These are phyloP conservation scores for Luffia ferchaultella DNA, from an alignment of 2,888 invertebrate species.

Conservation along the genomic window DNA sequence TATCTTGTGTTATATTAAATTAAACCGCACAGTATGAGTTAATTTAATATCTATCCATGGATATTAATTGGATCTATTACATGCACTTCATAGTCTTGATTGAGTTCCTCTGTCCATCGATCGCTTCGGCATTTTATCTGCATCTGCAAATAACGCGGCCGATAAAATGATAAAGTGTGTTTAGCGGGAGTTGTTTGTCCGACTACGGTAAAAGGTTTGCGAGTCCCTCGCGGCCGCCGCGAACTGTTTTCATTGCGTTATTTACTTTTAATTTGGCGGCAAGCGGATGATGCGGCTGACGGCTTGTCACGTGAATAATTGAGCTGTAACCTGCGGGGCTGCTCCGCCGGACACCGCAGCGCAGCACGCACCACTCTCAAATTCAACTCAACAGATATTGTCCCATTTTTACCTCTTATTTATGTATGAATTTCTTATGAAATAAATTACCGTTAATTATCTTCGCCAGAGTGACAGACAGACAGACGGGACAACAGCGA, in stretches of 20 bases:
- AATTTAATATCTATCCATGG: too few relatives aligned
- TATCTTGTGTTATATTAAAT: too few relatives aligned
- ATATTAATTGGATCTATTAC: too few relatives aligned
- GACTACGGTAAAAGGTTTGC: conserved; percentile 63
- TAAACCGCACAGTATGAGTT: too few relatives aligned
- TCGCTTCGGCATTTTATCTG: conserved; percentile 33
- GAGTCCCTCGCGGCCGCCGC: conserved; percentile 41
- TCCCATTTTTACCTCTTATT: background rate
- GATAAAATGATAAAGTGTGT: conserved; percentile 59
- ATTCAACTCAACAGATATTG: background rate
- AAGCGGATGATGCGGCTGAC: conserved; percentile 56
- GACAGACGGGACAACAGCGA: conserved; percentile 22
- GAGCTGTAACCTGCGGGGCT: conserved; percentile 29
- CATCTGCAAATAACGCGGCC: conserved; percentile 42
- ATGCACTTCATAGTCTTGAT: too few relatives aligned
- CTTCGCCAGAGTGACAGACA: conserved; percentile 35
- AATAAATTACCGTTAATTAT: conserved; percentile 48
- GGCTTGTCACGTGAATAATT: conserved; percentile 58
- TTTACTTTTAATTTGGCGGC: conserved; percentile 67
- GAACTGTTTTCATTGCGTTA: conserved; percentile 64
- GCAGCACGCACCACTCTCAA: too few relatives aligned
- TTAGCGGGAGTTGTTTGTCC: conserved; percentile 58
- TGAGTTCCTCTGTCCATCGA: background rate
- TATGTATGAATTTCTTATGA: conserved; percentile 15
- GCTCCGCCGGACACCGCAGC: background rate